These are phyloP conservation scores for human DNA, from an alignment of 2,113 vertebrate species.

Conservation along the genomic window DNA sequence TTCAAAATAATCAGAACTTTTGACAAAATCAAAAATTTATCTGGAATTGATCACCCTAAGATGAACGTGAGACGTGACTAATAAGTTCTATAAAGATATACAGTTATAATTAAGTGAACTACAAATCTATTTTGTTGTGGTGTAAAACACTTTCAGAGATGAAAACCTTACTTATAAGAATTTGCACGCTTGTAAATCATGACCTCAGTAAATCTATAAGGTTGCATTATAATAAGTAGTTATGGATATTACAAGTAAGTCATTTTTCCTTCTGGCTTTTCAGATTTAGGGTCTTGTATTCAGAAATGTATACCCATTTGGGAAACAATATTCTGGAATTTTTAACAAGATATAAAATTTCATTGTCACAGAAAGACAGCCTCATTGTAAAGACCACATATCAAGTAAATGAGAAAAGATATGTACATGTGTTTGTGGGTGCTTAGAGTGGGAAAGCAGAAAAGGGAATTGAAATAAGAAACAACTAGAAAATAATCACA, in stretches of 20 bases:
- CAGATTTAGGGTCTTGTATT: conserved; percentile 53
- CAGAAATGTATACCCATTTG: conserved; percentile 44
- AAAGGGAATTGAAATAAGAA: conserved; percentile 55
- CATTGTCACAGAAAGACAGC: conserved; percentile 51
- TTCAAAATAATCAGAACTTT: conserved; percentile 43
- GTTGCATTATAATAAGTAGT: conserved; percentile 54
- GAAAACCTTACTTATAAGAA: conserved; percentile 61
- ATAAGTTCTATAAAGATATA: conserved; percentile 47
- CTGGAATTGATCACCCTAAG: conserved; percentile 14
- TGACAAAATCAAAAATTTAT: conserved; percentile 3
- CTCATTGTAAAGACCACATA: conserved; percentile 57
- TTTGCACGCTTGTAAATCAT: conserved; percentile 64
- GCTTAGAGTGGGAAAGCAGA: conserved; percentile 17
- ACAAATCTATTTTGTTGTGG: conserved; percentile 56
- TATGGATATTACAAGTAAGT: conserved; percentile 56
- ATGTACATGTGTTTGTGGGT: background rate
- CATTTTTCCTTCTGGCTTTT: conserved; percentile 57
- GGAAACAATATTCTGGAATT: conserved; percentile 37
- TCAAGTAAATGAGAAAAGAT: conserved; percentile 59
- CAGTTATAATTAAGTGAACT: conserved; percentile 61
- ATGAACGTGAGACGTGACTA: conserved; percentile 24
- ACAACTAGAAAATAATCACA: conserved; percentile 64
- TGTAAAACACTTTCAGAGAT: conserved; percentile 63
- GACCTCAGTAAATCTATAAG: conserved; percentile 48
- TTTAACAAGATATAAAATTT: conserved; percentile 70